Percentiles rank a stretch among this genome's conserved stretches.
Conservation (phyloP, 2,797 vertebrate genomes). For the Myotis daubentonii region DNA sequence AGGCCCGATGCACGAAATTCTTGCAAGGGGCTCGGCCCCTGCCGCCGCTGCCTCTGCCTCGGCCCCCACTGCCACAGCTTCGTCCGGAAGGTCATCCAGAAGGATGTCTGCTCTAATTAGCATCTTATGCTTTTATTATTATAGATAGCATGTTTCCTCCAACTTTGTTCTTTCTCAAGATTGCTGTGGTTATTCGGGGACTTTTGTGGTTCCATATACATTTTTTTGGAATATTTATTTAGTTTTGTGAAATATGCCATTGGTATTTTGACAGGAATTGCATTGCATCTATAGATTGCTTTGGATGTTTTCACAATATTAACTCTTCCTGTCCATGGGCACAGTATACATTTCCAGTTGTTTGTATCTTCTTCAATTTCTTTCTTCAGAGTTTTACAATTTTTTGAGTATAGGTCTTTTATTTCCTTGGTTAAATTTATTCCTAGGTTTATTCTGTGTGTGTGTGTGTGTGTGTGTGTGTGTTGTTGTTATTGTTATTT, state of each 20-base stretch:
- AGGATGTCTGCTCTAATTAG: too few species aligned
- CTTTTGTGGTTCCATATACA: background rate
- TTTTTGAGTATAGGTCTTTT: background rate
- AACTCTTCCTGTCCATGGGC: background rate
- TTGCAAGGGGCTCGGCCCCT: too few species aligned
- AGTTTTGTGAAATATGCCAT: background rate
- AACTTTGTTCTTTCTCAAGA: background rate
- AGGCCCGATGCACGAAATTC: too few species aligned
- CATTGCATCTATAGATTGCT: background rate
- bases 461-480: fast-evolving
- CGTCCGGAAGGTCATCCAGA: too few species aligned
- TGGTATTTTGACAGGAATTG: background rate
- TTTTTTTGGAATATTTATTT: background rate
- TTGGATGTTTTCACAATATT: background rate
- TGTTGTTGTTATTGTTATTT: too few species aligned
- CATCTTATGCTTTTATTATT: too few species aligned
- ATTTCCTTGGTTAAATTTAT: background rate
- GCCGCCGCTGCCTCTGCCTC: too few species aligned
- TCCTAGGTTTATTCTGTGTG: background rate
- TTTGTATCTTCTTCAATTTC: background rate
- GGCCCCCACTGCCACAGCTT: too few species aligned
- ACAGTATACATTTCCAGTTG: background rate
- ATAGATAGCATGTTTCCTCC: background rate
- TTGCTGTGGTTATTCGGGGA: background rate
- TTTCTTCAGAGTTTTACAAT: background rate